Base-by-base conservation (phyloP, 2,113 vertebrate species). In the Crocuta crocuta region DNA sequence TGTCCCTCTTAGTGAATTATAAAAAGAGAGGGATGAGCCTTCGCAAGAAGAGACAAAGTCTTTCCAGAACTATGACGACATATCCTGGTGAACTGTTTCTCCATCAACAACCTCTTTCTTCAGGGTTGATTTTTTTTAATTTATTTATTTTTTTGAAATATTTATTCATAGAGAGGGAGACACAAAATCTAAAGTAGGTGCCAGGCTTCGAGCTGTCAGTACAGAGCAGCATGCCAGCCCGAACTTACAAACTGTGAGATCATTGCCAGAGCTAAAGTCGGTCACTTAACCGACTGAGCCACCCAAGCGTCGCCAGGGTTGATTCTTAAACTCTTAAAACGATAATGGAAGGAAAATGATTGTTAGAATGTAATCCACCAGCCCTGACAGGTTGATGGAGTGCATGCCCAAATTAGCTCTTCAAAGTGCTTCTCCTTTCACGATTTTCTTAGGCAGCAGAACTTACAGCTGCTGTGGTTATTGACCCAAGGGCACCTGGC, bases 61-160 rank as follows among this genome's bases (percentile, higher is more conserved):
- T 58, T n/a, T n/a, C 39, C 24, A 43, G 58, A 87, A 82, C 1
- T 15, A 65, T 1, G 10, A 2, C 2, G 4, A 35, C 4, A 2
- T 39, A 10, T 35, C 2, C 28, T 28, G 0, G 3, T 33, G 31
- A 28, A 50, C 11, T 63, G 0, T n/a, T 17, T 35, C 24, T 53
- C 9, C 5, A 73, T 4, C 24, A 48, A 16, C 9, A 26, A 70
- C 28, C n/a, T 45, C 23, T 79, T 12, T 84, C 21, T 76, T 61
- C 33, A 28, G 33, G 76, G 43, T 16, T 66, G 5, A 13, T n/a
- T 86, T 71, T 58, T 55, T 58, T 23, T 7, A 50, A 50, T 58
- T 23, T 58, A 23, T 58, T 23, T 55, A 4, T 58, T 55, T 19
- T 58, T 58, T 7, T n/a, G n/a, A n/a, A 58, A 23, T 58, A 16